Conservation (phyloP, 2,888 invertebrate genomes). For the Ctena decussata region DNA sequence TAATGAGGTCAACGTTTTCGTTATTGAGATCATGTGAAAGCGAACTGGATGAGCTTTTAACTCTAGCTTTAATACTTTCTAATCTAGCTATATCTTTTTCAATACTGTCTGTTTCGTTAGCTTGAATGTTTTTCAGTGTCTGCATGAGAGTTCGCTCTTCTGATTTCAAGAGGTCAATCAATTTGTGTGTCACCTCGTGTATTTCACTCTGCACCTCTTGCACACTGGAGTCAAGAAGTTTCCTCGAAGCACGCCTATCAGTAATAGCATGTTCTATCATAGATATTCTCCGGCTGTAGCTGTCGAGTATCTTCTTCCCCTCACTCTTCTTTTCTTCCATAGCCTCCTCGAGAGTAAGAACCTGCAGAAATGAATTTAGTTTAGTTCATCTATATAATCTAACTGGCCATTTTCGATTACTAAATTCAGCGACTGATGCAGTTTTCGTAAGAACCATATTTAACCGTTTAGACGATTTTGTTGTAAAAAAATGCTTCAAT, state of each 20-base stretch:
- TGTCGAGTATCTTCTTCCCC: slow-evolving; percentile 51
- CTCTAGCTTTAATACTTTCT: slow-evolving; percentile 38
- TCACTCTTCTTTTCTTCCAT: slow-evolving; percentile 55
- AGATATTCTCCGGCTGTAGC: slow-evolving; percentile 44
- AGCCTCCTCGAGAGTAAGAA: slow-evolving; percentile 56
- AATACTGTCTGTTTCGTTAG: slow-evolving; percentile 48
- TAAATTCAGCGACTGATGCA: no score
- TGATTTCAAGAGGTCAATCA: slow-evolving; percentile 60
- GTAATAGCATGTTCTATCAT: slow-evolving; percentile 56
- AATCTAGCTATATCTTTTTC: slow-evolving; percentile 55
- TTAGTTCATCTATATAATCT: no score
- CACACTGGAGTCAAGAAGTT: slow-evolving; percentile 54
- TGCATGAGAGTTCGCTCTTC: slow-evolving; percentile 56
- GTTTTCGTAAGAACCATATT: no score
- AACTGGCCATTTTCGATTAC: no score
- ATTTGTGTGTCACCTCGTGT: slow-evolving; percentile 54
- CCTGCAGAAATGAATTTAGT: no score
- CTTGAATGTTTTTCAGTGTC: slow-evolving; percentile 46
- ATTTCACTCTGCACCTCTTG: slow-evolving; percentile 61
- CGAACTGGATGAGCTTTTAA: slow-evolving; percentile 22
- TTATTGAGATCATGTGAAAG: slow-evolving; percentile 41
- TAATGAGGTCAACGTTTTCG: slow-evolving; percentile 56
- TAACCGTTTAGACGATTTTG: no score
- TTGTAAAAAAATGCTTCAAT: no score
- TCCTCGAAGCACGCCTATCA: slow-evolving; percentile 61